phyloP scores from a whole-genome alignment of 2,113 vertebrate genomes.

The Prochilodus magdalenae region DNA sequence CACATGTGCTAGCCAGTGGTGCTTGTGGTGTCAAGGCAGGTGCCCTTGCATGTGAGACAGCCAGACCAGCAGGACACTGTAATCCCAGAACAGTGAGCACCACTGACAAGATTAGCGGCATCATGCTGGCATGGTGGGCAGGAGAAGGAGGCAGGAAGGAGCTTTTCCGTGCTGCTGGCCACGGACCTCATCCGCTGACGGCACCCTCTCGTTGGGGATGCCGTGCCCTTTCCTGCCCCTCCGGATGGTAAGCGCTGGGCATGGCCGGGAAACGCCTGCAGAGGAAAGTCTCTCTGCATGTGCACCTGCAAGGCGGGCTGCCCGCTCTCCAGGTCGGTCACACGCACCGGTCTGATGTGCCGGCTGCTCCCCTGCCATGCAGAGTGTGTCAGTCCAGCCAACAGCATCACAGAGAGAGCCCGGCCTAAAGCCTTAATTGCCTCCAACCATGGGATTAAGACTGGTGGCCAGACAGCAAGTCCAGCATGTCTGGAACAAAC shows the following conservation, averaged over 20 bases:
- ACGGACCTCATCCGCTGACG: slow-evolving; percentile 57
- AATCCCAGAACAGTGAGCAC: slow-evolving; percentile 40
- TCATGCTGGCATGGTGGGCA: slow-evolving; percentile 34
- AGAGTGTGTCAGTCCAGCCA: slow-evolving; percentile 18
- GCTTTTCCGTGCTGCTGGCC: slow-evolving; percentile 55
- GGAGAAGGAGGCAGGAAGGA: slow-evolving; percentile 55
- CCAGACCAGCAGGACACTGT: slow-evolving; percentile 28
- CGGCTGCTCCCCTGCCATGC: not conserved
- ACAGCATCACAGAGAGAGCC: slow-evolving; percentile 45
- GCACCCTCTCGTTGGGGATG: slow-evolving; percentile 21
- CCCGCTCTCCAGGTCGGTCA: not conserved
- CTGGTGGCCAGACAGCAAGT: slow-evolving; percentile 34
- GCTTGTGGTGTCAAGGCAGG: slow-evolving; percentile 46
- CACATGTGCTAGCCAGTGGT: not conserved
- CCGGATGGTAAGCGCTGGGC: slow-evolving; percentile 36
- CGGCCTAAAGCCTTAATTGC: slow-evolving; percentile 31
- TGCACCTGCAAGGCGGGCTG: slow-evolving; percentile 2
- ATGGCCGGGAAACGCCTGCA: slow-evolving; percentile 21
- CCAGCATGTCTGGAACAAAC: slow-evolving; percentile 74
- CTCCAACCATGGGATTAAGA: slow-evolving; percentile 46
- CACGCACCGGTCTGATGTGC: slow-evolving; percentile 2
- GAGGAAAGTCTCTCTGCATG: slow-evolving; percentile 44
- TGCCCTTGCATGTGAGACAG: slow-evolving; percentile 42
- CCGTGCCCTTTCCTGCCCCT: slow-evolving; percentile 54
- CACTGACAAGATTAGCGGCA: slow-evolving; percentile 58